These are phyloP conservation scores for Bactericera cockerelli DNA, from an alignment of 1,140 invertebrate genomes.

Conservation along the genomic window DNA sequence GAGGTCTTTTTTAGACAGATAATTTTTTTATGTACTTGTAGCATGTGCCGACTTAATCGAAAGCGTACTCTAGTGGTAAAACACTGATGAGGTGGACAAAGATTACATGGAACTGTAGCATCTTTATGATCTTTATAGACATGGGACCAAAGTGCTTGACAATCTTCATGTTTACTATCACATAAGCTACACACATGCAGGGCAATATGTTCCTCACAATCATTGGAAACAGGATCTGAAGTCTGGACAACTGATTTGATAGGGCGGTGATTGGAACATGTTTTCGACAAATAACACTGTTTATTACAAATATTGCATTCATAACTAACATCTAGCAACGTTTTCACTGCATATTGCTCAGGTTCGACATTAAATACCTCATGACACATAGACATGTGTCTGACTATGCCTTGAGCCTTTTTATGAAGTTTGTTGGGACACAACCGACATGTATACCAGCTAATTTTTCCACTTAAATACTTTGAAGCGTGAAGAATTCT, in stretches of 20 bases:
- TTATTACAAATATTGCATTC: constrained; percentile 14
- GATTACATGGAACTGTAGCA: not conserved
- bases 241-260: no score
- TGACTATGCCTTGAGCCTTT: no score
- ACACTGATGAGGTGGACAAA: not conserved
- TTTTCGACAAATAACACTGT: not conserved
- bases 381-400: not conserved
- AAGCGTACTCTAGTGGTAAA: no score
- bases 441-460: not conserved
- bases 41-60: no score
- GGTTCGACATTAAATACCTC: not conserved
- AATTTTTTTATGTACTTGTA: no score
- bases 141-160: constrained; percentile 6
- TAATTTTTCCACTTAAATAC: no score
- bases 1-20: no score
- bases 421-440: not conserved
- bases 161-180: constrained; percentile 13
- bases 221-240: not conserved
- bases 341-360: not conserved
- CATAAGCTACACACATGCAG: constrained; percentile 13
- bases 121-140: not conserved
- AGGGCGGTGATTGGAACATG: not conserved
- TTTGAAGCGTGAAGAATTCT: not conserved
- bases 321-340: not conserved
- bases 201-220: not conserved